Conservation (phyloP, 2,113 vertebrate genomes). For the Ceyx margarethae region DNA sequence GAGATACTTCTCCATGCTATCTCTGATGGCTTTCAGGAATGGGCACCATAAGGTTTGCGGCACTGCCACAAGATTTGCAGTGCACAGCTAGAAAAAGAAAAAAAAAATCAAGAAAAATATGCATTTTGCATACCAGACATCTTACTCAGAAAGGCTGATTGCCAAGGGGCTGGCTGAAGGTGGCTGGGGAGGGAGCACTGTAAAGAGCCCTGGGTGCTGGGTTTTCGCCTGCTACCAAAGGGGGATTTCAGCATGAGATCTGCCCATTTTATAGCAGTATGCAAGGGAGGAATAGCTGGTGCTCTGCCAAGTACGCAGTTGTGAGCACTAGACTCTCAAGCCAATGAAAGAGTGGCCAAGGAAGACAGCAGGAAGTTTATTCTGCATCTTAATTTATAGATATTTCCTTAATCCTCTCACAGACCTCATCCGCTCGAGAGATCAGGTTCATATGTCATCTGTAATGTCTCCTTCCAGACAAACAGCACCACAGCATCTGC, state of each 20-base stretch:
- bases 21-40: neutral
- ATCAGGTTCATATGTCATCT: slow-evolving; percentile 37
- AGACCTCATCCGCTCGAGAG: slow-evolving; percentile 49
- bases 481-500: slow-evolving; percentile 45
- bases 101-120: neutral
- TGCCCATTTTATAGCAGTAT: neutral
- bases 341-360: neutral
- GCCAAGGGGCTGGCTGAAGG: accelerated
- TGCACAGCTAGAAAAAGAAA: neutral
- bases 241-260: neutral
- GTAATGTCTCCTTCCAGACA: slow-evolving; percentile 47
- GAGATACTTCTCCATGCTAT: neutral
- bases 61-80: neutral
- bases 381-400: slow-evolving; percentile 61
- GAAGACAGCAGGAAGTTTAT: slow-evolving; percentile 41
- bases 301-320: slow-evolving; percentile 7
- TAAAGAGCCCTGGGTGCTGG: neutral
- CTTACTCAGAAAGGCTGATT: neutral
- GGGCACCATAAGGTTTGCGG: too few species aligned
- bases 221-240: neutral
- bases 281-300: slow-evolving; percentile 19
- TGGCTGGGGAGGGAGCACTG: neutral
- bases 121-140: neutral
- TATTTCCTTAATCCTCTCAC: slow-evolving; percentile 60
- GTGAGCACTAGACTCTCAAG: slow-evolving; percentile 43